Conservation (phyloP, 2,797 vertebrate species). For the Danionella dracula region DNA sequence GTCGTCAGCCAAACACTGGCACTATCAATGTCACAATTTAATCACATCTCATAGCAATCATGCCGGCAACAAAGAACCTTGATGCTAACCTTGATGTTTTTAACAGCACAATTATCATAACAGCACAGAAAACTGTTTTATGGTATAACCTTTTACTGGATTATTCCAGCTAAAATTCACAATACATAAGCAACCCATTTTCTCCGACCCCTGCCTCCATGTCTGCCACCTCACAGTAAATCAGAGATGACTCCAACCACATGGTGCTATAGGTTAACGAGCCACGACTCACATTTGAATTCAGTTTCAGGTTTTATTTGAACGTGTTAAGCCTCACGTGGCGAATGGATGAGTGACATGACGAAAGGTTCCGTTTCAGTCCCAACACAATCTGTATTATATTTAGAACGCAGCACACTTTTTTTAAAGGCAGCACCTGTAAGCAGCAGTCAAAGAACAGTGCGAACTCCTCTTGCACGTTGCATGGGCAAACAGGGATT, state of each 20-base stretch:
- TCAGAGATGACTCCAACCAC: not conserved
- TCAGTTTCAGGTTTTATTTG: not conserved
- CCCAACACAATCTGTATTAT: slow-evolving; percentile 2
- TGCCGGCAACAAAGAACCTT: too few species aligned
- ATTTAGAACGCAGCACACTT: not conserved
- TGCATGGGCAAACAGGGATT: not conserved
- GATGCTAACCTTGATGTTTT: too few species aligned
- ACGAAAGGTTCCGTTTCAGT: slow-evolving; percentile 9
- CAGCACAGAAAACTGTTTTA: too few species aligned
- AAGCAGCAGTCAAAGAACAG: not conserved
- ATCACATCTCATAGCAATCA: too few species aligned
- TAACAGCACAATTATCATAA: too few species aligned
- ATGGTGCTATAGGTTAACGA: not conserved
- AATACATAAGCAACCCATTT: slow-evolving; percentile 39
- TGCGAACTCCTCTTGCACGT: not conserved
- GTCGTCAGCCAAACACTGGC: too few species aligned
- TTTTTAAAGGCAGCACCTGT: slow-evolving; percentile 11
- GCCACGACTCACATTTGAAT: not conserved
- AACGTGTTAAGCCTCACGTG: not conserved
- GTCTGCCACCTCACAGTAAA: slow-evolving; percentile 36
- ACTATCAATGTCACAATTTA: too few species aligned
- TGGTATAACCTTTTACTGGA: slow-evolving; percentile 41
- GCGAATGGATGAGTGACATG: not conserved
- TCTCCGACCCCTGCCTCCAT: slow-evolving; percentile 34
- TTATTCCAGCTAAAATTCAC: slow-evolving; percentile 45